Evolutionary conservation across 2,797 vertebrate genomes (phyloP).

Genomic region (Champsocephalus esox): DNA sequence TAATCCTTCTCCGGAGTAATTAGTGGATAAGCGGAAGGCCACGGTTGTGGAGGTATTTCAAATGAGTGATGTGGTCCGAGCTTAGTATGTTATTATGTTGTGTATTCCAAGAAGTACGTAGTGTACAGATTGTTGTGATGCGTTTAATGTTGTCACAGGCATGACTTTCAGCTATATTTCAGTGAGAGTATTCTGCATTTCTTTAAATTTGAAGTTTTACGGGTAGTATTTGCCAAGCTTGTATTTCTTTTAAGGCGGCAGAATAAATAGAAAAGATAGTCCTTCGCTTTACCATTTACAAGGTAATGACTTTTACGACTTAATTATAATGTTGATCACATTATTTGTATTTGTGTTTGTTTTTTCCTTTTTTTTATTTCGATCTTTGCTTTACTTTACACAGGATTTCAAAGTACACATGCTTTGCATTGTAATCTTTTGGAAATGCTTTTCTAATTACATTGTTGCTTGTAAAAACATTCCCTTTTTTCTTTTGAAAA

Average conservation of each 20-base stretch:
- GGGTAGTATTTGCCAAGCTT: constrained; percentile 4
- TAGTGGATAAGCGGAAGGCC: constrained; percentile 56
- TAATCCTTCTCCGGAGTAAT: constrained; percentile 45
- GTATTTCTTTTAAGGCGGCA: neutral
- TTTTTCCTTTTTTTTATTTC: neutral
- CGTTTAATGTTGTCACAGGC: constrained; percentile 10
- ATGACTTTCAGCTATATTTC: neutral
- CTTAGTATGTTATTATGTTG: constrained; percentile 33
- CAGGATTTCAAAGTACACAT: neutral
- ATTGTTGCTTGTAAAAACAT: neutral
- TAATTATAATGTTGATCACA: neutral
- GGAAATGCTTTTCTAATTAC: constrained; percentile 10
- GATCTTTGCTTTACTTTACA: neutral
- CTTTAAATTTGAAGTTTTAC: constrained; percentile 6
- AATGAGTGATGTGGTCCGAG: constrained; percentile 59
- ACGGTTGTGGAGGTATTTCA: constrained; percentile 66
- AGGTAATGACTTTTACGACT: neutral
- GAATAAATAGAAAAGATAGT: constrained; percentile 11
- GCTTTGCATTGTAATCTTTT: constrained; percentile 15
- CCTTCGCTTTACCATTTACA: neutral
- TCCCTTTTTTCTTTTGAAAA: constrained; percentile 1
- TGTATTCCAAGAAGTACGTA: constrained; percentile 39
- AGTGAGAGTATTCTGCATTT: neutral
- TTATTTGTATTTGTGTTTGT: constrained; percentile 6
- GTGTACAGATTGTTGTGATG: constrained; percentile 48